Percentiles rank a stretch among this genome's conserved stretches.
phyloP scores from a whole-genome alignment of 53 echinoderm and acorn worm genomes.

The Temnopleurus reevesii region DNA sequence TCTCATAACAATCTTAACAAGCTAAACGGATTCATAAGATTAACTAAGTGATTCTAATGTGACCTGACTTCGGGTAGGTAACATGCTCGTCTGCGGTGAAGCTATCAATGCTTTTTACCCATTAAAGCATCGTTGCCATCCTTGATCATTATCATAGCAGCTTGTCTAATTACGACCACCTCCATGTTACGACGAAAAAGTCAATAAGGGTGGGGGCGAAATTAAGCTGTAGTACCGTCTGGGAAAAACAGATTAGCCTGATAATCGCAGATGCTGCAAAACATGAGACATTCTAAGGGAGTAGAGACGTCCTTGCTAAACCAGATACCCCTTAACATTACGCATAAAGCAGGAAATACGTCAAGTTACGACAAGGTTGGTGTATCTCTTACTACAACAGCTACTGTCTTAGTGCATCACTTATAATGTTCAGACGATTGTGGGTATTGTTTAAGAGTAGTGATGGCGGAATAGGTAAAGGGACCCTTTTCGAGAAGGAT shows the following conservation, averaged over 20 bases:
- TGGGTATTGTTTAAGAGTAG: too few relatives aligned
- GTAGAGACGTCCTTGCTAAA: background rate
- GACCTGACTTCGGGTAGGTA: background rate
- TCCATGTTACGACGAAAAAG: constrained; percentile 8
- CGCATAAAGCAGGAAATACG: background rate
- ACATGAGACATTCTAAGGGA: background rate
- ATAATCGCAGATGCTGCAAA: background rate
- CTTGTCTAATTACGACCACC: background rate
- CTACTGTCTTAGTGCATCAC: background rate
- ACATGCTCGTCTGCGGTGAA: background rate
- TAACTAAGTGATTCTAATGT: background rate
- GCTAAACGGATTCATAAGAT: background rate
- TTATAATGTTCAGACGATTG: background rate
- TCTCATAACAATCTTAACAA: background rate
- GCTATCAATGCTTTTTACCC: background rate
- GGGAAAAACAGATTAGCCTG: constrained; percentile 3
- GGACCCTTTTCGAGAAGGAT: too few relatives aligned
- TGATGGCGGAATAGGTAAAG: too few relatives aligned
- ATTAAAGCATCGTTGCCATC: background rate
- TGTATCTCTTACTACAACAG: background rate
- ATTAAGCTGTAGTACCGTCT: background rate
- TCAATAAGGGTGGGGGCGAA: background rate
- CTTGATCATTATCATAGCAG: background rate
- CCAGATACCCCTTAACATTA: constrained; percentile 4
- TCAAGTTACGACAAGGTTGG: background rate